A percentile compares a stretch with the other conserved stretches of the same genome.
Conservation (phyloP, 2,888 invertebrate species). For the Syrista parreyssii region DNA sequence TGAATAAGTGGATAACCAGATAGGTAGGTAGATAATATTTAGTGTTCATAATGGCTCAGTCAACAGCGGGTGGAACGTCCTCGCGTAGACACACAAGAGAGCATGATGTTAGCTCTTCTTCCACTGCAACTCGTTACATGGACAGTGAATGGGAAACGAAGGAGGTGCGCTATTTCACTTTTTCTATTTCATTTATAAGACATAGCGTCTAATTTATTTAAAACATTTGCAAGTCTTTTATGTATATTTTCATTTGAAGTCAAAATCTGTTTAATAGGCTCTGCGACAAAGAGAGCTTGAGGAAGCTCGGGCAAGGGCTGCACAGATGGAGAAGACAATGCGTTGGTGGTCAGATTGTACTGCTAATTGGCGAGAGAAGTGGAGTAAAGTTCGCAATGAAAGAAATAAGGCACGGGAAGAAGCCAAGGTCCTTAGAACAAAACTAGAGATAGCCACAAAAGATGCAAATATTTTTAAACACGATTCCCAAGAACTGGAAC, state of each 20-base stretch:
- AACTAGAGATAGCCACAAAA: conserved; percentile 82
- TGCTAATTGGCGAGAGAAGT: conserved; percentile 95
- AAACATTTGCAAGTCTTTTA: background rate
- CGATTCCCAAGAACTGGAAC: conserved; percentile 82
- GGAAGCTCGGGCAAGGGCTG: conserved; percentile 92
- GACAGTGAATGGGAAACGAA: conserved; percentile 84
- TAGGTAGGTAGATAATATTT: background rate
- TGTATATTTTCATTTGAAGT: background rate
- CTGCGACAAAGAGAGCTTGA: conserved; percentile 85
- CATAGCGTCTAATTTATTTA: background rate
- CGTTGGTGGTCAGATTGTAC: conserved; percentile 99
- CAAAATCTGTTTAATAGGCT: conserved; percentile 62
- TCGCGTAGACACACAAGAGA: conserved; percentile 73
- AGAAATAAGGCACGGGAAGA: conserved; percentile 94
- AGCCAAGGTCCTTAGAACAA: conserved; percentile 82
- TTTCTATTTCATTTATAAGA: conserved; percentile 3
- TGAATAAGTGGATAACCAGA: background rate
- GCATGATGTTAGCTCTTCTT: conserved; percentile 71
- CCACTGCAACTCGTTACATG: conserved; percentile 72
- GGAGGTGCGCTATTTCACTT: conserved; percentile 68
- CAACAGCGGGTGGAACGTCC: conserved; percentile 72
- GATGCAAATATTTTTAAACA: conserved; percentile 80
- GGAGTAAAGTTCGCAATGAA: conserved; percentile 94
- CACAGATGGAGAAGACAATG: conserved; percentile 99
- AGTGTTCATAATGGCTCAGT: conserved; percentile 70